Evolutionary conservation across 35 echinoderm and acorn worm genomes (phyloP), one percentile per base, ranked within the genome.

Genomic region (Apostichopus parvimensis): DNA sequence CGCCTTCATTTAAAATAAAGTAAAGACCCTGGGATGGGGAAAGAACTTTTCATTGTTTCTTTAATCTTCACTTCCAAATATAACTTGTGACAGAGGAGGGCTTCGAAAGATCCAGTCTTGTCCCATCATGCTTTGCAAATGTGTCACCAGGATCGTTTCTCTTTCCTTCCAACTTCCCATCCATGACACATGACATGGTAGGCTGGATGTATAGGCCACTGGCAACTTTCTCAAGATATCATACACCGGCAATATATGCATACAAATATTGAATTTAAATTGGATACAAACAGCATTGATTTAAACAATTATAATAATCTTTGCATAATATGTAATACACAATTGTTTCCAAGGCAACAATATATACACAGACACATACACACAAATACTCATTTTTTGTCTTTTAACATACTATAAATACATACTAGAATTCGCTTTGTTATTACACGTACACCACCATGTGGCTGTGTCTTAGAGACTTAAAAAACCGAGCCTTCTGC

Each of bases 251-350:
- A 75, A 75, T 20, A 61, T 45, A 68, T 68, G 64, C 71, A 6
- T n/a, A 75, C 17, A 75, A 75, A 18, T 18, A 75, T 75, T 75
- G 17, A 75, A 18, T 18, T 18, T 61, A 61, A 2, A 61, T 61
- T 61, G 34, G 18, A 75, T 75, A 75, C 18, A 84, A 84, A 84
- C 81, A 56, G 57, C 55, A 60, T 58, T 58, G 81, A 84, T 84
- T 20, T 53, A 56, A 58, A 57, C 53, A 84, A 21, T 58, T 5
- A n/a, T 84, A 21, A 52, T 83, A 6, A 12, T 84, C 23, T 84
- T 84, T 84, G 81, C 81, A 84, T 84, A 84, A 58, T 84, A 52
- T 84, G 57, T 84, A 58, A 84, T 21, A 84, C 81, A 84, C 81
- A 18, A 84, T 20, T 84, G 81, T 62, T 58, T 84, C 54, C 81